Base-by-base conservation (phyloP, 2,797 vertebrate species). In the Eurystomus glaucurus region DNA sequence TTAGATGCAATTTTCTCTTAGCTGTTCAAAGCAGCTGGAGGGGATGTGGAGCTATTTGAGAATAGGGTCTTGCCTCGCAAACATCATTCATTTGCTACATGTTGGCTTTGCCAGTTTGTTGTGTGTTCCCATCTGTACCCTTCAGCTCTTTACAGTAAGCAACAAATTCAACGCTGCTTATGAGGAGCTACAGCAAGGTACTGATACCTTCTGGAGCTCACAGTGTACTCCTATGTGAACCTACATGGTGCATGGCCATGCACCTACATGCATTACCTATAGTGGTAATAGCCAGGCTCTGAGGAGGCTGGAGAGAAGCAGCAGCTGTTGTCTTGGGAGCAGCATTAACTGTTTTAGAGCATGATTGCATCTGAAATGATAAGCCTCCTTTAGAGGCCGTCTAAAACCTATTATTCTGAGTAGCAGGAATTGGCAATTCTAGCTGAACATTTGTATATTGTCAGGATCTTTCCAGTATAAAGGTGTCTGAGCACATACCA, bases 201-300 rank as follows among this genome's bases (percentile, higher is more conserved):
- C 11, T 51, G 28, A 5, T 64, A 18, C 5, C 35, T 66, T 10
- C 45, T n/a, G n/a, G 28, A 66, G 15, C 31, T 93, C 43, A 16
- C 25, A 23, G 10, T 1, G 11, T 20, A 6, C 52, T 61, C 12
- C 2, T 8, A 0, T 13, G 26, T 15, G 50, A 25, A 31, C 25
- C n/a, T 62, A 4, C 10, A 0, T 19, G 28, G 33, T 55, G 9
- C 0, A 1, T 4, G 23, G 52, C 28, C 9, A 3, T 4, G 18
- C 50, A 50, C 43, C 61, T 54, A 5, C 0, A 2, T 39, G 16
- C 23, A 2, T 77, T 60, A 39, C n/a, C n/a, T 57, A 10, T 2
- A 3, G 3, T 51, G 80, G n/a, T n/a, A 60, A 52, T 19, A 43
- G 22, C 41, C 46, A 41, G 51, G 43, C 18, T 43, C 60, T 66